Percentiles rank a stretch among this genome's conserved stretches.
phyloP scores from a whole-genome alignment of 2,888 invertebrate genomes.

The Drosophila peninsularis region DNA sequence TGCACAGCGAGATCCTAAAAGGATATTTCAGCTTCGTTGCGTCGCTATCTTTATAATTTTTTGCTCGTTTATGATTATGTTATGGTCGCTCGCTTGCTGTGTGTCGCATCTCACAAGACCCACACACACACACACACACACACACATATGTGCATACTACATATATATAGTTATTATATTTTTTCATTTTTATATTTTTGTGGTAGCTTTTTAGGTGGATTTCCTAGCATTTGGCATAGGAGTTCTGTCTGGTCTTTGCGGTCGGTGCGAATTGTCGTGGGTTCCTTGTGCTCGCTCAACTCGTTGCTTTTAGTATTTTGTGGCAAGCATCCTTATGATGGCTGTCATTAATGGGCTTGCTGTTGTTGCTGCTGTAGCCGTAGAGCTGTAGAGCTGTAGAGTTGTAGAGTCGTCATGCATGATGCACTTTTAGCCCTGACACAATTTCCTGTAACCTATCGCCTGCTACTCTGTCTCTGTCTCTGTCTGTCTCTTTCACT shows the following conservation, averaged over 20 bases:
- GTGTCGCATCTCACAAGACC: constrained; percentile 18
- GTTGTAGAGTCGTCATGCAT: constrained; percentile 37
- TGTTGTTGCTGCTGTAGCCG: not conserved
- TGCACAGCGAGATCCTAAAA: not conserved
- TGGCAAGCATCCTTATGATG: constrained; percentile 20
- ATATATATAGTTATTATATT: not conserved
- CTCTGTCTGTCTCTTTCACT: constrained; percentile 1
- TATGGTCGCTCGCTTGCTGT: constrained; percentile 10
- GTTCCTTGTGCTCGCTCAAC: constrained; percentile 1
- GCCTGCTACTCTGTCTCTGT: constrained; percentile 6
- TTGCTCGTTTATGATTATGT: constrained; percentile 12
- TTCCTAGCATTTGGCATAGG: constrained; percentile 14
- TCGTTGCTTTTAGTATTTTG: constrained; percentile 9
- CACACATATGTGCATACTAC: not conserved
- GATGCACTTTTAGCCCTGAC: constrained; percentile 26
- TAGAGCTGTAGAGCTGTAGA: not conserved
- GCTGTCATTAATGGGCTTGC: constrained; percentile 19
- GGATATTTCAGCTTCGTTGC: constrained; percentile 7
- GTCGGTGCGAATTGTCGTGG: constrained; percentile 8
- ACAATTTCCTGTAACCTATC: constrained; percentile 19
- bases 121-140: not conserved
- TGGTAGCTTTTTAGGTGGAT: constrained; percentile 15
- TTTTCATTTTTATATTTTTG: constrained; percentile 4
- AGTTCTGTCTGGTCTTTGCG: not conserved
- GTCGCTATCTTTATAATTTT: constrained; percentile 12